A percentile compares a stretch with the other conserved stretches of the same genome.
Evolutionary conservation across 1,140 invertebrate genomes (phyloP).

Genomic region (Oedothorax gibbosus): DNA sequence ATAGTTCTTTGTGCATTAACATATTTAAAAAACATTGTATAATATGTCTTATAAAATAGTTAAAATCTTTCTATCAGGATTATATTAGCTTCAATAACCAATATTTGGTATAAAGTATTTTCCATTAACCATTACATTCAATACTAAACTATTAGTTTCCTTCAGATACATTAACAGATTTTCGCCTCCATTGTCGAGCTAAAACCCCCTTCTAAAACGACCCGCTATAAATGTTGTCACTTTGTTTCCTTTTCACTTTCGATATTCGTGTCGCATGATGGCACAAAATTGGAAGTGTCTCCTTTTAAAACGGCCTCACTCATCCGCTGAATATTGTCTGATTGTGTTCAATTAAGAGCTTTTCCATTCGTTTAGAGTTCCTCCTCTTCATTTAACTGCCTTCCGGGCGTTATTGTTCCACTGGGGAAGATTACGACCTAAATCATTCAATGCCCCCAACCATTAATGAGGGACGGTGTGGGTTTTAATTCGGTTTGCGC

Average conservation of each 20-base stretch:
- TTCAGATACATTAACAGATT: too few species aligned
- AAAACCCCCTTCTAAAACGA: too few species aligned
- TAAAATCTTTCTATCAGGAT: too few species aligned
- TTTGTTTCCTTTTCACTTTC: background rate
- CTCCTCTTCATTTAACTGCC: conserved; percentile 56
- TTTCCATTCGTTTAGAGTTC: conserved; percentile 47
- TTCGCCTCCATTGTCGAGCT: too few species aligned
- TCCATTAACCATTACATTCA: too few species aligned
- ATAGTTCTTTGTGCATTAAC: too few species aligned
- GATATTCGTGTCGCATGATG: background rate
- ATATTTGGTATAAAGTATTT: too few species aligned
- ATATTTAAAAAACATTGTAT: too few species aligned
- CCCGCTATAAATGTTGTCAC: too few species aligned
- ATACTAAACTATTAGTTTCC: too few species aligned
- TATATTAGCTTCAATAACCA: too few species aligned
- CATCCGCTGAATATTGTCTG: conserved; percentile 51
- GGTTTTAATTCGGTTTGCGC: conserved; percentile 56
- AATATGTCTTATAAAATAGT: too few species aligned
- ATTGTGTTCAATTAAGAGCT: conserved; percentile 60
- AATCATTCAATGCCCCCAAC: conserved; percentile 48
- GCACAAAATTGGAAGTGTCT: background rate
- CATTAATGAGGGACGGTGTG: conserved; percentile 34
- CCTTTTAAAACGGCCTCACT: conserved; percentile 39
- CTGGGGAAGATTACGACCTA: conserved; percentile 51
- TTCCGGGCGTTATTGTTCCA: conserved; percentile 50